Evolutionary conservation across 2,797 vertebrate genomes (phyloP), one percentile per base, ranked within the genome.

Genomic region (Lates japonicus): DNA sequence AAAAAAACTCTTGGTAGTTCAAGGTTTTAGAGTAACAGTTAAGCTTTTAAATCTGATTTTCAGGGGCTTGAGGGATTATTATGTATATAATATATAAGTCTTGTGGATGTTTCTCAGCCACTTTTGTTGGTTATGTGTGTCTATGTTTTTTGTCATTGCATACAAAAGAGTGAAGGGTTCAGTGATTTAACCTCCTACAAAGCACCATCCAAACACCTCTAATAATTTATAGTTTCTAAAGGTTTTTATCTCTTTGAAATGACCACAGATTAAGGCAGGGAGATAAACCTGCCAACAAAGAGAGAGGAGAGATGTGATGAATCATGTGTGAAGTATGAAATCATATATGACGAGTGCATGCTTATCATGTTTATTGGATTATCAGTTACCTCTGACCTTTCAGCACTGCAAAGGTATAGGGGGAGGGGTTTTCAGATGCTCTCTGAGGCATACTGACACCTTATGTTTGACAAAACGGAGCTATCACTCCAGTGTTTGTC

Each of bases 261-360:
- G 14, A 31, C n/a, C 16, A n/a, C 22, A 78, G 9, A 35, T 76
- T 10, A 13, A 35, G 52, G 39, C 16, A 1, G 7, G 17, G 7
- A 5, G n/a, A 42, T 46, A 68, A 60, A 5, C 29, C 35, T 33
- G 6, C 49, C 60, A 58, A 41, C 25, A 9, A 3, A 7, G 7
- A 62, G 1, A 29, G 19, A 35, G 37, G 29, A 0, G 4, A 70
- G 39, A 59, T 31, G 7, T 31, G 5, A 57, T 70, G 12, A 58
- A 46, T 68, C n/a, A 58, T 33, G 31, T 46, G 12, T 46, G 52
- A 60, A 64, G 19, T 44, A 35, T 62, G 20, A 63, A 65, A 70
- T 74, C 49, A 22, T 8, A 39, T 62, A 14, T 51, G 57, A 60
- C 54, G n/a, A 22, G 19, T 42, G 25, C 31, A 20, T 42, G 19